Evolutionary conservation across 2,888 invertebrate genomes (phyloP), one percentile per base, ranked within the genome.

Genomic region (Macropis europaea): DNA sequence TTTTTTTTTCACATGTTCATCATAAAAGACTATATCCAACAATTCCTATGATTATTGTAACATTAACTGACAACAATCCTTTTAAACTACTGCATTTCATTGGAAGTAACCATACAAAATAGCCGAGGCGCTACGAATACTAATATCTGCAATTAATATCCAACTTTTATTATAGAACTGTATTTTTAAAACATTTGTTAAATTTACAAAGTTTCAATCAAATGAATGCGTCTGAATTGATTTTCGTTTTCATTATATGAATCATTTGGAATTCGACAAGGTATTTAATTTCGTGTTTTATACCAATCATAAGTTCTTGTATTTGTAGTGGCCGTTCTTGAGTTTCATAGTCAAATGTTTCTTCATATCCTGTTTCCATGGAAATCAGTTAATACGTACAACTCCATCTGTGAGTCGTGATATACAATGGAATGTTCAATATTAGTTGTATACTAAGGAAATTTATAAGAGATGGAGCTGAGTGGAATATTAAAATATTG

Each of bases 401-500:
- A 79, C 85, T 81, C 87, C 87, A 87, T 87, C 87, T 87, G 82
- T 87, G 84, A 82, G 87, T 77, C 74, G 74, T 72, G 73, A 53
- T 66, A 73, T 57, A 84, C 73, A 84, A 82, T 81, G 84, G 76
- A 71, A 81, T 78, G 79, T 83, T 85, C 82, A 73, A 81, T 82
- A 83, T 82, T 71, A 71, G 68, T 82, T 77, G 81, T 78, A 82
- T 83, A 84, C 83, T 85, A 82, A 84, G 73, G 68, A 76, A 79
- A 83, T 85, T 84, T 73, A 82, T 85, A 82, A 87, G 86, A 87
- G 86, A 86, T 85, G 86, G 86, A 86, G 86, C 86, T 87, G 80
- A 84, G 83, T 73, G 70, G 82, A 82, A 82, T 82, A 76, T 77
- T 82, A 67, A 64, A 76, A 74, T 79, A 79, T 74, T 76, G 73